These are phyloP conservation scores for Medauroidea extradentata DNA, from an alignment of 1,140 invertebrate species.

Conservation along the genomic window DNA sequence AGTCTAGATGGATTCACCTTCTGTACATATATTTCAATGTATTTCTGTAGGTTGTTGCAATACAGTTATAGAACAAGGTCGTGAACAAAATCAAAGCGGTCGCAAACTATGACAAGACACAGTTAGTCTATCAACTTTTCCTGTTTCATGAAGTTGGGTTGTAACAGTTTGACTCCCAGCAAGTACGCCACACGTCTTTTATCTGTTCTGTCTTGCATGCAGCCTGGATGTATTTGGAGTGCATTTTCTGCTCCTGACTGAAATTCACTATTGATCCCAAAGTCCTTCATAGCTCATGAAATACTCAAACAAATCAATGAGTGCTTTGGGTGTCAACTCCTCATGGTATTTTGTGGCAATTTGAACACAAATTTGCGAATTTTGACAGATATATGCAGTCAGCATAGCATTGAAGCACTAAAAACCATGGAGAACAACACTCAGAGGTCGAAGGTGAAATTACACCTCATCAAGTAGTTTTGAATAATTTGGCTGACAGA, in stretches of 20 bases:
- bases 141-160: constrained; percentile 98
- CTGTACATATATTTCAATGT: constrained; percentile 99
- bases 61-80: constrained; percentile 98
- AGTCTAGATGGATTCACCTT: constrained; percentile 97
- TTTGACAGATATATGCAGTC: no score
- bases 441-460: no score
- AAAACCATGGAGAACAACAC: no score
- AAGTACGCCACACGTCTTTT: constrained; percentile 99
- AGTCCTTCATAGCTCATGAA: constrained; percentile 99
- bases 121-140: constrained; percentile 96
- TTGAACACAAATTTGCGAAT: constrained; percentile 20
- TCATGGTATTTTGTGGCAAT: constrained; percentile 99
- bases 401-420: no score
- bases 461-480: no score
- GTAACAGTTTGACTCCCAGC: constrained; percentile 98
- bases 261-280: constrained; percentile 99
- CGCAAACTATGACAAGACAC: constrained; percentile 98
- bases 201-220: constrained; percentile 98
- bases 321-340: constrained; percentile 90
- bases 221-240: constrained; percentile 98
- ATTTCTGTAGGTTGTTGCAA: constrained; percentile 97
- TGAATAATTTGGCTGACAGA: no score
- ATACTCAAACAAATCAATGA: constrained; percentile 98
- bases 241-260: constrained; percentile 98
- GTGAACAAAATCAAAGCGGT: constrained; percentile 99